Base-by-base conservation (phyloP, 2,797 vertebrate genomes). In the Sciurus vulgaris region DNA sequence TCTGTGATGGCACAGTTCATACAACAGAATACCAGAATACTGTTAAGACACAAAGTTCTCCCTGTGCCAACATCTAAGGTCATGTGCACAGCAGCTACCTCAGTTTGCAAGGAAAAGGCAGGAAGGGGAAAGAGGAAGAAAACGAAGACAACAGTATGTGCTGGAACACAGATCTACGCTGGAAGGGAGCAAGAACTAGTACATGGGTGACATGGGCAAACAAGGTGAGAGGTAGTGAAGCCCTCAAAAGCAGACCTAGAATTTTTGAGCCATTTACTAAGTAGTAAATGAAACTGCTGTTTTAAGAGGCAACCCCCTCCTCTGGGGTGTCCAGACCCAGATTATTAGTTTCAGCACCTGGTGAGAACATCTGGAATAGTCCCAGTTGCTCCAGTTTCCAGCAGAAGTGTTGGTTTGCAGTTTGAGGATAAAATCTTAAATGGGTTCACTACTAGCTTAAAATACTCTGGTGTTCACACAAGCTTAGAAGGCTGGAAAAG, bases 351-450 rank as follows among this genome's bases (percentile, higher is more conserved):
- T 83, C 15, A 47, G 47, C 47, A 84, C n/a, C 69, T 22, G 14
- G 77, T 78, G 24, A 7, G 33, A 82, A 89, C 33, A 83, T 24
- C 72, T 90, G 10, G 47, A 89, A 86, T 1, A 30, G 38, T 33
- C 94, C 51, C 28, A 83, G 24, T 15, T 22, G 5, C 26, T 89
- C 73, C 63, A 24, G 6, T 56, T 91, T 91, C n/a, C 79, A 86
- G 54, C 0, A 47, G 28, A n/a, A 88, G 44, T 49, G 24, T 44
- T 38, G 38, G 38, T 47, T 86, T 84, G 35, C 12, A 65, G 26
- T 86, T 79, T 49, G n/a, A 94, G 73, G 49, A 93, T 73, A 86
- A 93, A 87, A 93, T 56, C 22, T 63, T 54, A 94, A 95, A 95
- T 54, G 20, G 26, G 49, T 35, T 85, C 22, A 59, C 2, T 73